Conservation (phyloP, 2,113 vertebrate genomes). For the Lepisosteus osseus region DNA sequence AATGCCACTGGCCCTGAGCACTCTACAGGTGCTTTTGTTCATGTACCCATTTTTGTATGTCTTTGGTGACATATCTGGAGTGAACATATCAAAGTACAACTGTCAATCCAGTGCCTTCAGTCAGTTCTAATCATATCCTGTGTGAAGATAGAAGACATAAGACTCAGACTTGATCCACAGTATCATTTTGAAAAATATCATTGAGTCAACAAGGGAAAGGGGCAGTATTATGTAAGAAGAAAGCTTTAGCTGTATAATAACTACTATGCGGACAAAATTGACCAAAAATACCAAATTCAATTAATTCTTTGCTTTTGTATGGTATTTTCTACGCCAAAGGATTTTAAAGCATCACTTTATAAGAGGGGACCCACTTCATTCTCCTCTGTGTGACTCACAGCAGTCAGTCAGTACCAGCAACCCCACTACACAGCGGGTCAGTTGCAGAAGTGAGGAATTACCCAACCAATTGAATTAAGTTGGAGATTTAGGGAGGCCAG, state of each 20-base stretch:
- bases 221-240: constrained; percentile 11
- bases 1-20: constrained; percentile 60
- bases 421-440: too few relatives aligned
- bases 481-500: too few relatives aligned
- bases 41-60: constrained; percentile 46
- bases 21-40: constrained; percentile 67
- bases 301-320: too few relatives aligned
- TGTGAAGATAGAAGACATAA: constrained; percentile 51
- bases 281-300: too few relatives aligned
- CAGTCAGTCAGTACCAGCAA: too few relatives aligned
- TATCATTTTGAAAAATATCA: constrained; percentile 66
- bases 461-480: too few relatives aligned
- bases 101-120: constrained; percentile 58
- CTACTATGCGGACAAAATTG: background rate
- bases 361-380: too few relatives aligned
- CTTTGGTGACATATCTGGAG: constrained; percentile 60
- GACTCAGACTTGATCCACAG: constrained; percentile 68
- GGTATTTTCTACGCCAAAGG: too few relatives aligned
- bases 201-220: constrained; percentile 54
- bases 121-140: constrained; percentile 69
- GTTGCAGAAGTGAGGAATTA: too few relatives aligned
- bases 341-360: too few relatives aligned
- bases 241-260: background rate
- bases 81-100: constrained; percentile 66
- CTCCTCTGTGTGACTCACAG: too few relatives aligned